A percentile compares a stretch with the other conserved stretches of the same genome.
Conservation (phyloP, 2,888 invertebrate genomes). For the Drosophila nr. perissopoda region DNA sequence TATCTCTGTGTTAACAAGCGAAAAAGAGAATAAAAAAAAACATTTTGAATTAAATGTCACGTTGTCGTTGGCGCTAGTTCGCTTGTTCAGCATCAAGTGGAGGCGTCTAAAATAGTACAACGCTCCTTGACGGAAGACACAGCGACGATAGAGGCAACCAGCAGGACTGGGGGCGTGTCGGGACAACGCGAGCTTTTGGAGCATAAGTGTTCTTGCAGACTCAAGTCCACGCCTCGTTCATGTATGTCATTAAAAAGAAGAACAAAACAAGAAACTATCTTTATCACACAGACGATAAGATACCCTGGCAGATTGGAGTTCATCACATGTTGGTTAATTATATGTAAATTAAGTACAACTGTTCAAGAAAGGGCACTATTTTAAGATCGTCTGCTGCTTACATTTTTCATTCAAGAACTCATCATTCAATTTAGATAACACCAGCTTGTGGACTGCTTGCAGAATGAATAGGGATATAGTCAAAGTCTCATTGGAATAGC, state of each 20-base stretch:
- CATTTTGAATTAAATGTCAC: slow-evolving; percentile 73
- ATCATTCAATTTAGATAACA: background rate
- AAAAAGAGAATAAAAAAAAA: background rate
- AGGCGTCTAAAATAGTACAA: slow-evolving; percentile 66
- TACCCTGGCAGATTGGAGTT: background rate
- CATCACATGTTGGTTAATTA: background rate
- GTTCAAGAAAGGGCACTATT: fast-evolving
- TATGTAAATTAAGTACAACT: background rate
- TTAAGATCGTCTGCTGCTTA: background rate
- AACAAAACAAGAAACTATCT: slow-evolving; percentile 1
- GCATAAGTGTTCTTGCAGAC: slow-evolving; percentile 37
- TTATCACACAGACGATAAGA: background rate
- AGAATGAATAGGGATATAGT: background rate
- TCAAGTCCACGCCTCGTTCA: slow-evolving; percentile 44
- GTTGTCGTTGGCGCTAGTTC: slow-evolving; percentile 62
- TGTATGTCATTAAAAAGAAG: slow-evolving; percentile 69
- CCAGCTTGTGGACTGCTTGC: background rate
- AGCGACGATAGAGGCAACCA: slow-evolving; percentile 51
- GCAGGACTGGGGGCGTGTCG: background rate
- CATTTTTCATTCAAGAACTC: background rate
- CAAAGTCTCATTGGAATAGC: background rate
- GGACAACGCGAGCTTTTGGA: background rate
- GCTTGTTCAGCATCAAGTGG: slow-evolving; percentile 66
- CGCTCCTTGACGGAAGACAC: slow-evolving; percentile 48
- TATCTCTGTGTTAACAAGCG: slow-evolving; percentile 49